These are phyloP conservation scores for Sigmodon hispidus DNA, from an alignment of 2,113 vertebrate species.

Conservation along the genomic window DNA sequence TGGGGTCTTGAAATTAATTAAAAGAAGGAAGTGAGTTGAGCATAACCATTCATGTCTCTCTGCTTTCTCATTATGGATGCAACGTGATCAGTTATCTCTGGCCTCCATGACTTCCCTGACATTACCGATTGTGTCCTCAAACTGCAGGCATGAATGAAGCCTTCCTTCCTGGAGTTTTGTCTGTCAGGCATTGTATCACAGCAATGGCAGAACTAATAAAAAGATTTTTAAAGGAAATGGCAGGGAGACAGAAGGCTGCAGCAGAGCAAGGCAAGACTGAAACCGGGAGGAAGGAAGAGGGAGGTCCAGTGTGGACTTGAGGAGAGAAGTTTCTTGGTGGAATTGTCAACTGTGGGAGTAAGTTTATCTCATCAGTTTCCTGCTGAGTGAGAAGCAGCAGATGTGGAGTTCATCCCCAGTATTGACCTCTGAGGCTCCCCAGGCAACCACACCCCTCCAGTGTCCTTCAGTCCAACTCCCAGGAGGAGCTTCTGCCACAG, in stretches of 20 bases:
- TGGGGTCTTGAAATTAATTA: too few species aligned
- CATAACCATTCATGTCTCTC: neutral
- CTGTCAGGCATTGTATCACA: neutral
- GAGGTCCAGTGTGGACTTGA: neutral
- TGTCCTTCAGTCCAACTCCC: neutral
- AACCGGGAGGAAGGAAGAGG: neutral
- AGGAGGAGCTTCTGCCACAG: neutral
- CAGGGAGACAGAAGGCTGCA: neutral
- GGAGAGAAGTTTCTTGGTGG: neutral
- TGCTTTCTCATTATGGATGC: neutral
- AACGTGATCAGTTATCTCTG: neutral
- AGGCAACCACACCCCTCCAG: neutral
- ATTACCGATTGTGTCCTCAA: fast-evolving
- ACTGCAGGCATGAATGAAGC: too few species aligned
- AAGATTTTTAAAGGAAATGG: too few species aligned
- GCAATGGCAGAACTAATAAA: neutral
- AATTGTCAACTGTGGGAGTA: neutral
- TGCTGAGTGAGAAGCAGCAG: neutral
- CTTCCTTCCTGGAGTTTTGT: neutral
- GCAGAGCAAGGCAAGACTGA: neutral
- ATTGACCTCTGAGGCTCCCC: neutral
- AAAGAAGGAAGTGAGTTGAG: neutral
- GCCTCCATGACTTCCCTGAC: neutral
- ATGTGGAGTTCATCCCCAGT: neutral
- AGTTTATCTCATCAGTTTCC: neutral